These are phyloP conservation scores for Cyanistes caeruleus DNA, from an alignment of 2,113 vertebrate genomes.

Conservation along the genomic window DNA sequence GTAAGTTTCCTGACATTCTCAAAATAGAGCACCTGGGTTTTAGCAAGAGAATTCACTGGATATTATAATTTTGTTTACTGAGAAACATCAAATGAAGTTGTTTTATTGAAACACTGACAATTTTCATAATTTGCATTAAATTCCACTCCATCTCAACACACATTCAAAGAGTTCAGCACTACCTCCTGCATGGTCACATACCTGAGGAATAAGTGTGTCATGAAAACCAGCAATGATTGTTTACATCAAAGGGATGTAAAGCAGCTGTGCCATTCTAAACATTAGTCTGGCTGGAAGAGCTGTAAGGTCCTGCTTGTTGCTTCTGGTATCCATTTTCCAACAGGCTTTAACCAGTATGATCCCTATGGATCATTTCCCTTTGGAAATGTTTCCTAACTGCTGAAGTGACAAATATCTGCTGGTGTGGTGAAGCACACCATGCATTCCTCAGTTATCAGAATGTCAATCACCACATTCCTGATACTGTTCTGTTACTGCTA, in stretches of 20 bases:
- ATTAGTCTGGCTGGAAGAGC: background rate
- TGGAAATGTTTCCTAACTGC: background rate
- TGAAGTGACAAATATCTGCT: background rate
- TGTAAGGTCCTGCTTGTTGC: background rate
- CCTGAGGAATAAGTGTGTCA: background rate
- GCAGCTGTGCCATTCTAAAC: background rate
- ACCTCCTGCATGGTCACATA: accelerated
- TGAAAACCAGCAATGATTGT: background rate
- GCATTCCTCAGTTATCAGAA: background rate
- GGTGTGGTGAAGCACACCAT: background rate
- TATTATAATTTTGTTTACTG: background rate
- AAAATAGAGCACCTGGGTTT: background rate
- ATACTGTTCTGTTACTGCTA: background rate
- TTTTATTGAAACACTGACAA: background rate
- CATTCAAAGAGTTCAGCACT: background rate
- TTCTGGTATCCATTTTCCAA: background rate
- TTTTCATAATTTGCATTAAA: background rate
- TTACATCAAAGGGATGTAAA: background rate
- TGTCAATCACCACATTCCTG: background rate
- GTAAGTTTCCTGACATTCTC: background rate
- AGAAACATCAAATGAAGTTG: background rate
- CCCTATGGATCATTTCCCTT: background rate
- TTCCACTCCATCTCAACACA: background rate
- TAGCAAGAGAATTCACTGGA: background rate
- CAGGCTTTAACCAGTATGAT: background rate